Evolutionary conservation across 1,140 invertebrate species (phyloP), one percentile per base, ranked within the genome.

Genomic region (Chelonus insularis): DNA sequence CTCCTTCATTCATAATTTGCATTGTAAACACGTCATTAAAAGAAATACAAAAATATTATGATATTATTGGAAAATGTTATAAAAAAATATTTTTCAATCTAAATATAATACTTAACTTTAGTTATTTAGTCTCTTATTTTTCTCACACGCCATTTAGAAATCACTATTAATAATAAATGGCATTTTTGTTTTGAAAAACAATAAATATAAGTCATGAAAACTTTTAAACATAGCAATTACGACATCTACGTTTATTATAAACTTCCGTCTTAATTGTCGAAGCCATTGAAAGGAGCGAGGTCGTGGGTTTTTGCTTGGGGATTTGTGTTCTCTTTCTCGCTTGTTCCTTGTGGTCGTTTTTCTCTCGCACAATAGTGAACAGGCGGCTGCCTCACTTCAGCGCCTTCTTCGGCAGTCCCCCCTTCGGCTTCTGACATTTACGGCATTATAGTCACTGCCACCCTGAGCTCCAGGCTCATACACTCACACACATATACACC

Each of bases 341-440:
- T 48, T 23, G 18, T 23, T 43, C 9, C 6, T 51, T 16, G n/a
- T 51, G 4, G 41, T 34, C 11, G 14, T 32, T 57, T 29, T 57
- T 52, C 29, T 51, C 45, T 59, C 32, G 4, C 11, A 47, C n/a
- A 47, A 55, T 55, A 25, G 51, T 11, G 37, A 55, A 61, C 39
- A 55, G 50, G 11, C 59, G 39, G 51, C 59, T 61, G 59, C 39
- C 51, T 61, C 51, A 61, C 51, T 61, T 61, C 51, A 61, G 51
- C 50, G 59, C 59, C 59, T 61, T 61, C 59, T 61, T 61, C 51
- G 51, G 59, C 59, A 61, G 51, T 55, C 50, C 57, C 59, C 50
- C 51, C 59, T 55, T 20, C 39, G 39, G 59, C 51, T 61, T 61
- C 59, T 55, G 59, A 61, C 59, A 61, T 61, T 61, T 61, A 61